These are phyloP conservation scores for Drosophila virilis DNA, from an alignment of 1,140 invertebrate genomes.

Conservation along the genomic window DNA sequence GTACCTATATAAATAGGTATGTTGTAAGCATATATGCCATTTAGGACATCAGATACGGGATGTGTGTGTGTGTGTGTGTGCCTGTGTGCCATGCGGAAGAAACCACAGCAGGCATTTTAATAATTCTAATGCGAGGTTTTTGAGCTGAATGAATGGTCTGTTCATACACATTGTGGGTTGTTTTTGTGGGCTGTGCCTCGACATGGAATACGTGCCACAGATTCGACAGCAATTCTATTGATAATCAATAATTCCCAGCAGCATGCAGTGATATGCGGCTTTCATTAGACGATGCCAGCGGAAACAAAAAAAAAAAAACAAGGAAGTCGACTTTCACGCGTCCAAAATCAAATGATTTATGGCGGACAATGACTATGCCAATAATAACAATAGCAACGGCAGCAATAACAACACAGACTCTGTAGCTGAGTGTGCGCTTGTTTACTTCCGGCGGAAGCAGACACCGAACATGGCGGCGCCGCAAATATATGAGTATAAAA, in stretches of 20 bases:
- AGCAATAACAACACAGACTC: not conserved
- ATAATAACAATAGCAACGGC: conserved; percentile 42
- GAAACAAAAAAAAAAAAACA: not conserved
- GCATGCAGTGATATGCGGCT: conserved; percentile 32
- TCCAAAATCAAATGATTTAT: conserved; percentile 73
- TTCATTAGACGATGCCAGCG: conserved; percentile 44
- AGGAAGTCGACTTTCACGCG: conserved; percentile 55
- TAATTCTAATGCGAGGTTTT: conserved; percentile 72
- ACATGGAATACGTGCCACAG: conserved; percentile 41
- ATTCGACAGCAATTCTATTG: conserved; percentile 22
- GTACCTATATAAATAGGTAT: conserved; percentile 30
- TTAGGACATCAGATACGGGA: conserved; percentile 7
- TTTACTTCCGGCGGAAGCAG: conserved; percentile 64
- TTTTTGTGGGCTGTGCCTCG: conserved; percentile 1
- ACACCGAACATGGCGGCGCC: conserved; percentile 45
- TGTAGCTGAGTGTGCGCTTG: conserved; percentile 37
- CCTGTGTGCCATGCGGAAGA: conserved; percentile 54
- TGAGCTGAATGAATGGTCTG: conserved; percentile 54
- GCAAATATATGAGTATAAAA: conserved; percentile 52
- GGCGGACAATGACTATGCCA: conserved; percentile 40
- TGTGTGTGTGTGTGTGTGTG: too few species aligned
- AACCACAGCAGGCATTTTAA: conserved; percentile 80
- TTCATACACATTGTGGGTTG: conserved; percentile 1
- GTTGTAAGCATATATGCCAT: conserved; percentile 25
- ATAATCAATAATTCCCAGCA: conserved; percentile 61